These are phyloP conservation scores for Clamator glandarius DNA, from an alignment of 2,797 vertebrate species.

Conservation along the genomic window DNA sequence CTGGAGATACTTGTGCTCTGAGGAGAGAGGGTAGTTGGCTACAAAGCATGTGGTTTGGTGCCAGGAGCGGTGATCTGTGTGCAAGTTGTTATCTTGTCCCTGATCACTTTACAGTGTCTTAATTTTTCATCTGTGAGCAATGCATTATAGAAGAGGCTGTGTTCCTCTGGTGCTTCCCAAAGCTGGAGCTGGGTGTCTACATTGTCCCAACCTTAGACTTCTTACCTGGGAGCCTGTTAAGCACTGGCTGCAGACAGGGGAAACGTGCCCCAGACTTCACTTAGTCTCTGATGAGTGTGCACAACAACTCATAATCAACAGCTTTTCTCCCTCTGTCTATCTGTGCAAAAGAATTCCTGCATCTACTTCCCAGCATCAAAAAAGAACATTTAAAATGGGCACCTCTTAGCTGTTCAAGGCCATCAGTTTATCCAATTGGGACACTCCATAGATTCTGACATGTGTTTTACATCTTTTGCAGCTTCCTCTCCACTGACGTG, in stretches of 20 bases:
- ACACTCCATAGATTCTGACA: background rate
- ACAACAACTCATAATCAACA: background rate
- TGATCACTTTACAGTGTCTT: background rate
- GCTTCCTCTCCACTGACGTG: background rate
- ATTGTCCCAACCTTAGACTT: background rate
- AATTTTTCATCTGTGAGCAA: background rate
- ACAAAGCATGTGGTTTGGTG: background rate
- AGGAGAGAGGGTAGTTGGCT: background rate
- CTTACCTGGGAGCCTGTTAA: background rate
- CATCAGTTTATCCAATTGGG: background rate
- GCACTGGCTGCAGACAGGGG: background rate
- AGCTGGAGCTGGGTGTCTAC: background rate
- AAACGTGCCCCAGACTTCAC: background rate
- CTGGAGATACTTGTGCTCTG: background rate
- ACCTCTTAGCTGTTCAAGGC: background rate
- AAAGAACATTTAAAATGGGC: background rate
- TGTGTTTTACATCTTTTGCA: background rate
- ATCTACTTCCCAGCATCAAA: background rate
- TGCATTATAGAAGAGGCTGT: background rate
- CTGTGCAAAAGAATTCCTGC: background rate
- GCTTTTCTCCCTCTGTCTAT: background rate
- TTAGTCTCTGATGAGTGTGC: background rate
- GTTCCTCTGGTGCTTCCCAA: background rate
- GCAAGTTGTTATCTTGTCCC: background rate
- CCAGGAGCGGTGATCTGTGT: background rate